phyloP scores from a whole-genome alignment of 1,140 invertebrate genomes.

The Megathymus violae region DNA sequence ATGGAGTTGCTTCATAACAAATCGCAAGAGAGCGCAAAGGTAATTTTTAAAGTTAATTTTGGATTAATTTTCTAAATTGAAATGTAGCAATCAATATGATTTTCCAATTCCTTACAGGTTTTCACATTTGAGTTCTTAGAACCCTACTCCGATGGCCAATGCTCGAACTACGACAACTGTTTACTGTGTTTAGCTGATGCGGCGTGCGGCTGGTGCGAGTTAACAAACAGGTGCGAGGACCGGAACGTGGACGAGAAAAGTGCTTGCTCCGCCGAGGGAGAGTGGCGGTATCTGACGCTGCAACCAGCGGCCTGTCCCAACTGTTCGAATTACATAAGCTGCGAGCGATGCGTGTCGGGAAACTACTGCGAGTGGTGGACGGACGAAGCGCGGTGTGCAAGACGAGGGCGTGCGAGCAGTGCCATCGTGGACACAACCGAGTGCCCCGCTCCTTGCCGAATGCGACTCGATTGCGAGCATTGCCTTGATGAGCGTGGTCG shows the following conservation, averaged over 20 bases:
- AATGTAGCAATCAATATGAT: background rate
- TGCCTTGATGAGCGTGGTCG: slow-evolving; percentile 93
- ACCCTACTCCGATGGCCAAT: slow-evolving; percentile 92
- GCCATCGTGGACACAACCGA: slow-evolving; percentile 85
- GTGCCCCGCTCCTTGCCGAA: slow-evolving; percentile 91
- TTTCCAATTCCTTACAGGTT: slow-evolving; percentile 74
- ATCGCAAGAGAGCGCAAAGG: slow-evolving; percentile 89
- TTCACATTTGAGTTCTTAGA: slow-evolving; percentile 96
- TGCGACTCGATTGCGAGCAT: slow-evolving; percentile 89
- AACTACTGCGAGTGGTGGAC: slow-evolving; percentile 95
- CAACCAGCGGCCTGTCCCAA: slow-evolving; percentile 92
- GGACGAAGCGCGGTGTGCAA: slow-evolving; percentile 92
- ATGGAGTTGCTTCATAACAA: slow-evolving; percentile 91
- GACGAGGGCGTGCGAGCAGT: slow-evolving; percentile 89
- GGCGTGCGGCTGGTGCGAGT: slow-evolving; percentile 95
- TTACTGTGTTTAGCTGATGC: slow-evolving; percentile 94
- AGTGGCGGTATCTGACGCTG: slow-evolving; percentile 92
- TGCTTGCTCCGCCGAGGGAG: slow-evolving; percentile 83
- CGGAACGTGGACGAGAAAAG: slow-evolving; percentile 86
- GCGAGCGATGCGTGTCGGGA: slow-evolving; percentile 89
- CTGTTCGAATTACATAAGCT: slow-evolving; percentile 95
- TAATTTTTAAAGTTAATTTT: slow-evolving; percentile 50
- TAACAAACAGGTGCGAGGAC: slow-evolving; percentile 86
- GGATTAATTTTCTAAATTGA: background rate
- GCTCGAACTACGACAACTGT: slow-evolving; percentile 92